Evolutionary conservation across 2,888 invertebrate genomes (phyloP).

Genomic region (Nezara viridula): DNA sequence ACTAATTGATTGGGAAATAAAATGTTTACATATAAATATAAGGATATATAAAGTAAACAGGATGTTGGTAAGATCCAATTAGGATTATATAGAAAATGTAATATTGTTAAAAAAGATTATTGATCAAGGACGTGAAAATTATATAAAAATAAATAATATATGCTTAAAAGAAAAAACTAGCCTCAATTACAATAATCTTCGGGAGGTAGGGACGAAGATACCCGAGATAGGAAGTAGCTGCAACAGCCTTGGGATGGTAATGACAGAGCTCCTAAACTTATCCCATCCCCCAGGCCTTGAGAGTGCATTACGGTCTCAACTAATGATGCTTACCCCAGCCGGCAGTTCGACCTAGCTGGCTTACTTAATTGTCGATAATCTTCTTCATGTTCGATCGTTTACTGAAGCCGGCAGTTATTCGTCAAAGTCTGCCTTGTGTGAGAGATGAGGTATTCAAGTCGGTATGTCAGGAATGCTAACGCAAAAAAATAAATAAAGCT

Average conservation of each 20-base stretch:
- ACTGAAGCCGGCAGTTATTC: background rate
- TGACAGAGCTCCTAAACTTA: slow-evolving; percentile 21
- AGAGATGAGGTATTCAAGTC: background rate
- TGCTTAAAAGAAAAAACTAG: background rate
- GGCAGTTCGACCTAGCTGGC: background rate
- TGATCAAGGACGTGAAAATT: background rate
- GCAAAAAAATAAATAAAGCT: background rate
- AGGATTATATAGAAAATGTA: background rate
- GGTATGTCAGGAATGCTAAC: background rate
- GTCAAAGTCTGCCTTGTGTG: background rate
- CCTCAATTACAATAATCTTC: background rate
- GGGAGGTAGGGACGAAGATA: background rate
- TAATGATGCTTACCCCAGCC: background rate
- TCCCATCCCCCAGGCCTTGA: slow-evolving; percentile 37
- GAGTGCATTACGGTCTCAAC: background rate
- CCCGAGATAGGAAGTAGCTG: slow-evolving; percentile 7
- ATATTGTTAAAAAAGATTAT: background rate
- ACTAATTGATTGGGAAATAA: too few relatives aligned
- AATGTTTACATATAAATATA: too few relatives aligned
- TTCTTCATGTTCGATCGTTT: background rate
- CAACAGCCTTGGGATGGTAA: slow-evolving; percentile 17
- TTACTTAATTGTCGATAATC: background rate
- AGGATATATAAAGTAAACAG: background rate
- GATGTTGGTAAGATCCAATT: background rate
- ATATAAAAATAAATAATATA: background rate